Conservation (phyloP, 2,888 invertebrate genomes). For the Dermolepida albohirtum region DNA sequence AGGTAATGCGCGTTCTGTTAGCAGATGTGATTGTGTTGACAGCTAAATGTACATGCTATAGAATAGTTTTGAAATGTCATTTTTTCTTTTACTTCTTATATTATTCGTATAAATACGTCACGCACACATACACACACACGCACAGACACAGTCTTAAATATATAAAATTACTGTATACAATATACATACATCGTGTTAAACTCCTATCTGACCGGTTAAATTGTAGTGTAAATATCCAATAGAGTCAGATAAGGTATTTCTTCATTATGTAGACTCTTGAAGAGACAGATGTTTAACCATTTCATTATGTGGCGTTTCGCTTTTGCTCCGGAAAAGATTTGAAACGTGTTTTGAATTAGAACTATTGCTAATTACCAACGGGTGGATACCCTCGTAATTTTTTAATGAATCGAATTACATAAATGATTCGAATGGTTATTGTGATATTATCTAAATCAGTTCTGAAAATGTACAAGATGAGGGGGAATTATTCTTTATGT, state of each 20-base stretch:
- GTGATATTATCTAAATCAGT: no score
- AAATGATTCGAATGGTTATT: neutral
- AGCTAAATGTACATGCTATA: constrained; percentile 53
- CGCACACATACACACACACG: constrained; percentile 9
- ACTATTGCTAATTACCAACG: constrained; percentile 22
- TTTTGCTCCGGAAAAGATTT: constrained; percentile 15
- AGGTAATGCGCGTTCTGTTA: constrained; percentile 55
- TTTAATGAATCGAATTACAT: constrained; percentile 9
- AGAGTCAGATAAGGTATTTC: constrained; percentile 45
- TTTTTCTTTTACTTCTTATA: constrained; percentile 47
- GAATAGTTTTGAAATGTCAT: constrained; percentile 56
- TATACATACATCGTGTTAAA: constrained; percentile 36
- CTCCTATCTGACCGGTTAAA: constrained; percentile 55
- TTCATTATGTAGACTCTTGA: constrained; percentile 40
- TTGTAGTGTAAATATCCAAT: constrained; percentile 60
- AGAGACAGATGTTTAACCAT: constrained; percentile 46
- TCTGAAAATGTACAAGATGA: no score
- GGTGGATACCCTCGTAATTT: neutral
- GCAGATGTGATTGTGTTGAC: constrained; percentile 57
- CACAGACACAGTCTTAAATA: constrained; percentile 56
- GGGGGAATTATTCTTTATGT: no score
- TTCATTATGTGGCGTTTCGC: constrained; percentile 20
- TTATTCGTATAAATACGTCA: constrained; percentile 22
- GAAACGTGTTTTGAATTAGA: constrained; percentile 11
- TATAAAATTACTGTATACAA: constrained; percentile 62